phyloP scores from a whole-genome alignment of 2,113 vertebrate species.

The Bos taurus region DNA sequence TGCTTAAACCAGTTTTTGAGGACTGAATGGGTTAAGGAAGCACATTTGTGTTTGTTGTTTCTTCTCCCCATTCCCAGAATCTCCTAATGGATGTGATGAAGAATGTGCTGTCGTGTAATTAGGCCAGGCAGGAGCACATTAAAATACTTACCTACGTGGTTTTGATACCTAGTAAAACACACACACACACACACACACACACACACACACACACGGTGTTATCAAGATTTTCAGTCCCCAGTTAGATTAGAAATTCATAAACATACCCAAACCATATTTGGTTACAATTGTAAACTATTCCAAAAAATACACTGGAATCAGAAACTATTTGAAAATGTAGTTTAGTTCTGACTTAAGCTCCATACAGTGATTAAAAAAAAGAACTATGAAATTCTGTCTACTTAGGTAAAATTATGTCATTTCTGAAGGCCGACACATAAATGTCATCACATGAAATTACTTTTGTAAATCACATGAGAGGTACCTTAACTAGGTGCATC shows the following conservation, averaged over 20 bases:
- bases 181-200: background rate
- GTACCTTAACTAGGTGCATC: background rate
- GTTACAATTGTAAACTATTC: background rate
- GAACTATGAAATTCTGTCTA: background rate
- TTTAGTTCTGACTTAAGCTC: background rate
- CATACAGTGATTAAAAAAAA: background rate
- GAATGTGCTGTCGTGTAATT: background rate
- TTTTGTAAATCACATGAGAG: background rate
- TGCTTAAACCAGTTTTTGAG: background rate
- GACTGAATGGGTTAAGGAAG: background rate
- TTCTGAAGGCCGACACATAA: background rate
- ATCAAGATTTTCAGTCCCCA: background rate
- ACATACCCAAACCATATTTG: background rate
- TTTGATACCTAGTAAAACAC: background rate
- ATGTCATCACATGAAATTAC: background rate
- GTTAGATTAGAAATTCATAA: background rate
- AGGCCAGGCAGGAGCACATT: background rate
- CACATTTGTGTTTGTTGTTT: background rate
- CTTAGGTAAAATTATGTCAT: background rate
- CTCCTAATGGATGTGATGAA: background rate
- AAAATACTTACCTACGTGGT: background rate
- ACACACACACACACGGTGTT: background rate
- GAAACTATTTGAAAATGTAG: background rate
- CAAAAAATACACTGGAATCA: background rate
- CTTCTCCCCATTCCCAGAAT: background rate